A percentile compares a stretch with the other conserved stretches of the same genome.
These are phyloP conservation scores for Vipera ursinii DNA, from an alignment of 2,797 vertebrate species.

Conservation along the genomic window DNA sequence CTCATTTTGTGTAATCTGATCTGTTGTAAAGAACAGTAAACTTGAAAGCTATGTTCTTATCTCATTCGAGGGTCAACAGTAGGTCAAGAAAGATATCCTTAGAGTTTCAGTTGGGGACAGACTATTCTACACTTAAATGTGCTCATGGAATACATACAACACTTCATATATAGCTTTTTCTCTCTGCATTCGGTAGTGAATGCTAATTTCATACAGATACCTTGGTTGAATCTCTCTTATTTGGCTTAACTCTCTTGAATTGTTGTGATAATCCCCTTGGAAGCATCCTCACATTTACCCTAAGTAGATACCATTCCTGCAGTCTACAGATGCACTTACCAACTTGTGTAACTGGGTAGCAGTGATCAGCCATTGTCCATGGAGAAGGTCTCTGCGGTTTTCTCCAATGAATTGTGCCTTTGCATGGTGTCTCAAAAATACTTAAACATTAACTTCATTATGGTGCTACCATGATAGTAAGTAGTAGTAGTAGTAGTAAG, in stretches of 20 bases:
- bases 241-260: not conserved
- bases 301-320: not conserved
- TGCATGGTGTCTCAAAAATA: not conserved
- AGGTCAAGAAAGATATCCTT: not conserved
- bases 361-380: conserved; percentile 30
- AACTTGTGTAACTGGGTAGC: conserved; percentile 22
- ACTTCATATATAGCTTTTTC: not conserved
- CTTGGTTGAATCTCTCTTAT: not conserved
- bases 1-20: not conserved
- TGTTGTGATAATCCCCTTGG: not conserved
- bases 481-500: not conserved
- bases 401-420: not conserved
- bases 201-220: not conserved
- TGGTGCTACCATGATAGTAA: not conserved
- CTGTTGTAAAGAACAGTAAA: not conserved
- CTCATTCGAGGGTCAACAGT: not conserved
- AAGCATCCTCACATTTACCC: not conserved
- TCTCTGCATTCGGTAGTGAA: not conserved
- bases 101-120: not conserved
- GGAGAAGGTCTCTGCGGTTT: conserved; percentile 27
- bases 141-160: not conserved
- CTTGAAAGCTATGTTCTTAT: not conserved
- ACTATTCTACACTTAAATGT: not conserved
- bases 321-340: not conserved
- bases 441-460: not conserved